Evolutionary conservation across 1,140 invertebrate genomes (phyloP).

Genomic region (Philopotamus ludificatus): DNA sequence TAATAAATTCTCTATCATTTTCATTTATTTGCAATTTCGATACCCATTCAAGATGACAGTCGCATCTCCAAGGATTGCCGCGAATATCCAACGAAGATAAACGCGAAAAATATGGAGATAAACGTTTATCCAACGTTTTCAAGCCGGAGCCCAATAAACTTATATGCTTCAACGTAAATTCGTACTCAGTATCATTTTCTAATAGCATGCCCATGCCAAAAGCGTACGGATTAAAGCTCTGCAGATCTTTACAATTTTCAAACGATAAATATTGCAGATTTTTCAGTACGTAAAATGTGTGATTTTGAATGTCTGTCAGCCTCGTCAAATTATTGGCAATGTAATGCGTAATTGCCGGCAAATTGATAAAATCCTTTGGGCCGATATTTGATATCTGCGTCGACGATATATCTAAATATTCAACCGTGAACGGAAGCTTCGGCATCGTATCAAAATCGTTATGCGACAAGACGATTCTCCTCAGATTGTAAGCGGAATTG

Average conservation of each 20-base stretch:
- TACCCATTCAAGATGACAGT: conserved; percentile 51
- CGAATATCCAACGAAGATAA: conserved; percentile 48
- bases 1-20: conserved; percentile 47
- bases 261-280: conserved; percentile 46
- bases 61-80: conserved; percentile 52
- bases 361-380: conserved; percentile 47
- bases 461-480: conserved; percentile 46
- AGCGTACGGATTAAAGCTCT: conserved; percentile 45
- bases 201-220: conserved; percentile 49
- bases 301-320: conserved; percentile 46
- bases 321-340: conserved; percentile 50
- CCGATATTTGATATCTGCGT: conserved; percentile 48
- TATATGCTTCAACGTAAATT: conserved; percentile 48
- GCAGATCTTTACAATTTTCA: conserved; percentile 50
- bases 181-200: conserved; percentile 47
- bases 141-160: conserved; percentile 49
- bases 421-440: conserved; percentile 49
- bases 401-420: conserved; percentile 52
- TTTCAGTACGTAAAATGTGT: conserved; percentile 46
- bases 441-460: conserved; percentile 48
- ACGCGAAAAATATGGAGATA: conserved; percentile 46
- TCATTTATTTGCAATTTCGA: conserved; percentile 47
- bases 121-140: conserved; percentile 44
- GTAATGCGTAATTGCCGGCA: conserved; percentile 47
- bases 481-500: conserved; percentile 48